Evolutionary conservation across 2,888 invertebrate species (phyloP).

Genomic region (Torymus texanus): DNA sequence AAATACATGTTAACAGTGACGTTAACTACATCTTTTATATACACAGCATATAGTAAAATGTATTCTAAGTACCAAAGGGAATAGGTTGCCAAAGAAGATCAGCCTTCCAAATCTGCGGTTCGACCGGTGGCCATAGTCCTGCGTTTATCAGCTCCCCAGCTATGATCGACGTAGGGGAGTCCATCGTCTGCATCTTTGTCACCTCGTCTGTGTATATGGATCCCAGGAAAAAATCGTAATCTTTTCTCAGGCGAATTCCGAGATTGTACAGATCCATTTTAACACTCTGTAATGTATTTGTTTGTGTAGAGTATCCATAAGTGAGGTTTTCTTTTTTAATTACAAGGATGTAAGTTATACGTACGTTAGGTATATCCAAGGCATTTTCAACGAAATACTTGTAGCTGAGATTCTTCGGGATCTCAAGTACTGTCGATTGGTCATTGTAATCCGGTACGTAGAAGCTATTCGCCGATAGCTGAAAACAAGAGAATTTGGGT

Average conservation of each 20-base stretch:
- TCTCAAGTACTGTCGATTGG: constrained; percentile 19
- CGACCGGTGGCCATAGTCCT: constrained; percentile 81
- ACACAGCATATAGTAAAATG: too few species aligned
- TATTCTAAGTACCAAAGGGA: constrained; percentile 71
- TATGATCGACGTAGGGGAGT: constrained; percentile 85
- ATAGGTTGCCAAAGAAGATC: constrained; percentile 83
- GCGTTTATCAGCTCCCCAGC: constrained; percentile 82
- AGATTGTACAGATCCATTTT: constrained; percentile 77
- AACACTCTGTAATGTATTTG: constrained; percentile 74
- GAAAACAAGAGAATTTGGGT: neutral
- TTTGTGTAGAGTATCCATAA: too few species aligned
- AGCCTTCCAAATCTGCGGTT: constrained; percentile 78
- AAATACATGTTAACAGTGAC: too few species aligned
- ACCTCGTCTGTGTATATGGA: constrained; percentile 73
- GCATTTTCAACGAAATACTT: constrained; percentile 52
- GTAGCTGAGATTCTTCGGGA: constrained; percentile 58
- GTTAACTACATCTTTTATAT: too few species aligned
- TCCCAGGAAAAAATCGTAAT: constrained; percentile 76
- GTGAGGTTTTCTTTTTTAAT: too few species aligned
- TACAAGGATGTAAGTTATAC: neutral
- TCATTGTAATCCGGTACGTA: constrained; percentile 57
- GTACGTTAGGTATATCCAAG: constrained; percentile 63
- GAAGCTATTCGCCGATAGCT: constrained; percentile 61
- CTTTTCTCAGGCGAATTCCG: constrained; percentile 76
- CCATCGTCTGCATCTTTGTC: constrained; percentile 78